Evolutionary conservation across 2,113 vertebrate species (phyloP), one percentile per base, ranked within the genome.

Genomic region (Arothron firmamentum): DNA sequence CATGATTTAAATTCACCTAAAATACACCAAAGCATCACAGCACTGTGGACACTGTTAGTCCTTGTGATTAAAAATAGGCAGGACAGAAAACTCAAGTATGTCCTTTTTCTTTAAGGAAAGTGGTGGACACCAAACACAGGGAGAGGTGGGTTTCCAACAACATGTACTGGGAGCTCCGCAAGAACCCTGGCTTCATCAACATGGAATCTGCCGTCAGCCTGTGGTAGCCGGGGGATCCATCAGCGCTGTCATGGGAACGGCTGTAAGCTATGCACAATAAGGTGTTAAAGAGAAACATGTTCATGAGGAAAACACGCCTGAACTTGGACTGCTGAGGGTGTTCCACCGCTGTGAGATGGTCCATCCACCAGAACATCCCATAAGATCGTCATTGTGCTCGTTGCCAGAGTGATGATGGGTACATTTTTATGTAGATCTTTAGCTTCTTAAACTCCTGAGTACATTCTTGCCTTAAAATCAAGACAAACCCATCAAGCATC

Each of bases 91-190:
- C 46, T 48, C 17, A 48, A 48, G 6, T 46, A 49, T n/a, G 47
- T 49, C 18, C 21, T 1, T 25, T 55, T 41, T 52, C 14, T 78
- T 84, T 16, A 90, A 99, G 97, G 89, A 99, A 98, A 92, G 90
- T 94, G 75, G 87, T 92, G 0, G 96, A 98, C 1, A 82, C 89
- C 74, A 95, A 98, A 90, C 95, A 95, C 85, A 94, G 94, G 86
- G 97, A 99, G 91, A 86, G 92, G 60, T 99, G 97, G 96, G 92
- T 98, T 85, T 94, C 94, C 73, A 99, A 96, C 73, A 95, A 94
- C 83, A 94, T 81, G 25, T 98, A 99, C 84, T 99, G 97, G 97
- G 97, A 98, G 78, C 89, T 98, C 19, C 94, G 97, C 57, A 98
- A 96, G 84, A 95, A 94, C 87, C 96, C 96, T 41, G 97, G 97